phyloP scores from a whole-genome alignment of 2,113 vertebrate genomes.

The Pseudopipra pipra region DNA sequence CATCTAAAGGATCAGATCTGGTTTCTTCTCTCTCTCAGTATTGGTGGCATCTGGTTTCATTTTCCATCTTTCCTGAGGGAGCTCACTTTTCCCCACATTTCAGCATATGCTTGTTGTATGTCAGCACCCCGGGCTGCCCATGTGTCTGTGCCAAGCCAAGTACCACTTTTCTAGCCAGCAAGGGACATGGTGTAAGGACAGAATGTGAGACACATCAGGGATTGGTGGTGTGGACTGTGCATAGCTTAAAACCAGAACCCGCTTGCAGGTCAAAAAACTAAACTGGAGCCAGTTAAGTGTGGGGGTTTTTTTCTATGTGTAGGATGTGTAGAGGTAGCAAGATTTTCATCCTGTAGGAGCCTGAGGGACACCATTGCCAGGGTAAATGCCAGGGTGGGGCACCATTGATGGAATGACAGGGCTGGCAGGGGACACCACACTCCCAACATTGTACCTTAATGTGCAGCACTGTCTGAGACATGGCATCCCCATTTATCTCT shows the following conservation, averaged over 20 bases:
- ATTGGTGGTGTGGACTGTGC: background rate
- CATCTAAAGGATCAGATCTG: conserved; percentile 54
- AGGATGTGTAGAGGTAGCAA: background rate
- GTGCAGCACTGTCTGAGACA: background rate
- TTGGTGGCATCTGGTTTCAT: conserved; percentile 56
- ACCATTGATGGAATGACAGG: background rate
- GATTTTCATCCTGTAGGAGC: background rate
- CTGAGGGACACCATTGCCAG: background rate
- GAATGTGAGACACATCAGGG: background rate
- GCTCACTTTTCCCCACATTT: conserved; percentile 56
- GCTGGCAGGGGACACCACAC: background rate
- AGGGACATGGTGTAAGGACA: background rate
- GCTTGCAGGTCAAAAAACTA: background rate
- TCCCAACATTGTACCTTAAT: too few relatives aligned
- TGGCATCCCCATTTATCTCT: background rate
- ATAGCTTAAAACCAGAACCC: background rate
- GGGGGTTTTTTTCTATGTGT: background rate
- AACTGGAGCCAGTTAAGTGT: background rate
- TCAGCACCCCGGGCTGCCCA: background rate
- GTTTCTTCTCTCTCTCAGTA: conserved; percentile 40
- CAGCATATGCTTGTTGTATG: background rate
- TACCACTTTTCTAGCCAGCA: background rate
- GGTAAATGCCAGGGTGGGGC: background rate
- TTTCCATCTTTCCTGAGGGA: conserved; percentile 38
- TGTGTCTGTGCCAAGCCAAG: background rate